phyloP scores from a whole-genome alignment of 2,113 vertebrate species.

The Indicator maculatus region DNA sequence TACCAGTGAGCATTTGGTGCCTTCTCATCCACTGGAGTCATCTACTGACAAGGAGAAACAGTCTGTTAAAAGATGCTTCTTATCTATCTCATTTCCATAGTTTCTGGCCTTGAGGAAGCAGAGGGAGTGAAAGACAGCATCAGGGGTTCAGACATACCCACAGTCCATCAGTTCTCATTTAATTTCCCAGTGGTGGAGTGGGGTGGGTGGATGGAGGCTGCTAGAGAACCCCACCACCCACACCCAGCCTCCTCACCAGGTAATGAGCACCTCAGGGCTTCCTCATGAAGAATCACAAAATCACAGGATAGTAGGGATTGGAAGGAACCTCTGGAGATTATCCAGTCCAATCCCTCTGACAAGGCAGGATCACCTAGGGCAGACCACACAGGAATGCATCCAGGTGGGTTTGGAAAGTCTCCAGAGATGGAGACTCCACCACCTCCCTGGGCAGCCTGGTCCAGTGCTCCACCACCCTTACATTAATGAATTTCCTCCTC shows the following conservation, averaged over 20 bases:
- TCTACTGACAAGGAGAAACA: background rate
- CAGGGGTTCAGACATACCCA: background rate
- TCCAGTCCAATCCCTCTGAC: too few relatives aligned
- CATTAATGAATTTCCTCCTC: too few relatives aligned
- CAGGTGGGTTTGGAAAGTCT: too few relatives aligned
- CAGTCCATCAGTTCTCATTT: background rate
- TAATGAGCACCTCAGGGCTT: rapidly evolving
- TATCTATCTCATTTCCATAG: background rate
- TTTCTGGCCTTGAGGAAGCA: rapidly evolving
- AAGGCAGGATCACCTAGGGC: too few relatives aligned
- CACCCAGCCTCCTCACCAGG: background rate
- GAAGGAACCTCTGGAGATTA: too few relatives aligned
- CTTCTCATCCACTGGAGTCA: background rate
- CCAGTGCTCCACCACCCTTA: too few relatives aligned
- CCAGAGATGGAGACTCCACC: too few relatives aligned
- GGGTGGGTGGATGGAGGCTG: rapidly evolving
- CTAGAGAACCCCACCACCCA: rapidly evolving
- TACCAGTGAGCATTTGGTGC: background rate
- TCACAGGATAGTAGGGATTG: too few relatives aligned
- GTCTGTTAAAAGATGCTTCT: background rate
- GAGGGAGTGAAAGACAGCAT: background rate
- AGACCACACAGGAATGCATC: too few relatives aligned
- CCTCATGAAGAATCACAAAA: background rate
- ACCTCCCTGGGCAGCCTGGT: too few relatives aligned
- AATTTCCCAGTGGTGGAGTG: rapidly evolving